Base-by-base conservation (phyloP, 2,797 vertebrate genomes). In the Saxicola maurus region DNA sequence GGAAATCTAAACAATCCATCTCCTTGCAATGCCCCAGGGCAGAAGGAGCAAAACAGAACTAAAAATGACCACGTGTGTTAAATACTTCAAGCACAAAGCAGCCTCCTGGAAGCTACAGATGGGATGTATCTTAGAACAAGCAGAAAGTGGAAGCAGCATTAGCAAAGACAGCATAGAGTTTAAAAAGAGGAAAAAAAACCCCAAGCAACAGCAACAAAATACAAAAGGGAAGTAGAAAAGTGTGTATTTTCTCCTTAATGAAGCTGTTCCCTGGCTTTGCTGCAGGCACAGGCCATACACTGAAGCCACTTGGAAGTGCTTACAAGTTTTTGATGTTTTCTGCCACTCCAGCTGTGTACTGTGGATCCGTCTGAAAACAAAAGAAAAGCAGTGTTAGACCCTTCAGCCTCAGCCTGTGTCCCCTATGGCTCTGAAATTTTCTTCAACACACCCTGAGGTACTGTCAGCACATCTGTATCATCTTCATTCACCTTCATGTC, bases 301-400 rank as follows among this genome's bases (percentile, higher is more conserved):
- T 7, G 7, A 28, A 68, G 25, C 14, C 16, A 56, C 42, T 64
- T 17, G 55, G 65, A 83, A 69, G 51, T 93, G 98, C 99, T 99
- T 97, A 99, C 99, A 99, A 97, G 97, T 94, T 98, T 97, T 98
- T 99, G 95, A 99, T 98, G 96, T 98, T 98, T 86, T 99, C 98
- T 71, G 98, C 98, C 94, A 99, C 98, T 89, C 97, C 96, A 8
- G 97, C 98, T 87, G 98, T 98, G 57, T 99, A 99, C 96, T 99
- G 98, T 7, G 97, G 97, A 95, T 99, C 98, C 1, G 98, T 98
- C 99, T 99, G 97, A 27, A 97, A 97, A 89, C 86, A 92, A 82
- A 94, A 87, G 78, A 78, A 74, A 91, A 76, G 74, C 51, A 75
- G 7, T 0, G 35, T 88, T 92, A 94, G 74, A 72, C 15, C 72